Base-by-base conservation (phyloP, 2,888 invertebrate species). In the Chymomyza procnemis region DNA sequence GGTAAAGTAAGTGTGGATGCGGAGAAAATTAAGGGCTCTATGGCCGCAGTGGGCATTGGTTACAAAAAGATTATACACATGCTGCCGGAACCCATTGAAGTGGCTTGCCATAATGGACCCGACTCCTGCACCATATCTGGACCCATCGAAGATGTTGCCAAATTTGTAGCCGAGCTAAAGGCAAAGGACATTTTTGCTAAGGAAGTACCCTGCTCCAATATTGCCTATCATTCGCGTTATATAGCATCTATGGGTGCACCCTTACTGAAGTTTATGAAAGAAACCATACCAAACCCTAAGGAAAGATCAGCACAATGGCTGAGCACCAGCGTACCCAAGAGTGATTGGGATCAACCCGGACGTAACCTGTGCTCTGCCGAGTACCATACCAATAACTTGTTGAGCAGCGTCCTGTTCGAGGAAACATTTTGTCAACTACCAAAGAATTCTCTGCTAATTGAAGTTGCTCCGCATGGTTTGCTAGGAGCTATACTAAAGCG, bases 101-200 rank as follows among this genome's bases (percentile, higher is more conserved):
- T 97, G 1, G 96, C 97, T 0, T 98, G 97, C 86, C 97, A 96
- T 91, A 98, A 98, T 88, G 94, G 95, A 0, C 92, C 94, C 0
- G 96, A 96, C 80, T 97, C 96, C 56, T 95, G 96, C 63, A 97
- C 97, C n/a, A 94, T 98, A 78, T 97, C 97, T 1, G 98, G 98
- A 0, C 96, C 96, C 0, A 93, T 93, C 46, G 94, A 94, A 3
- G 92, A 93, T 56, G 93, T 96, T 87, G 92, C 92, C 76, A 89
- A 85, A 57, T 96, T 96, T 87, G 94, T 96, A 0, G 92, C 92
- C 1, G 91, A 94, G 71, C 89, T 97, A 22, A 92, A 94, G 70
- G 92, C 92, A 0, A 93, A 96, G 77, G 95, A 94, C 0, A 93
- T 96, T 56, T 97, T 97, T 85, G 96, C 96, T 0, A 94, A 94